Base-by-base conservation (phyloP, 2,113 vertebrate species). In the Oxyruncus cristatus region DNA sequence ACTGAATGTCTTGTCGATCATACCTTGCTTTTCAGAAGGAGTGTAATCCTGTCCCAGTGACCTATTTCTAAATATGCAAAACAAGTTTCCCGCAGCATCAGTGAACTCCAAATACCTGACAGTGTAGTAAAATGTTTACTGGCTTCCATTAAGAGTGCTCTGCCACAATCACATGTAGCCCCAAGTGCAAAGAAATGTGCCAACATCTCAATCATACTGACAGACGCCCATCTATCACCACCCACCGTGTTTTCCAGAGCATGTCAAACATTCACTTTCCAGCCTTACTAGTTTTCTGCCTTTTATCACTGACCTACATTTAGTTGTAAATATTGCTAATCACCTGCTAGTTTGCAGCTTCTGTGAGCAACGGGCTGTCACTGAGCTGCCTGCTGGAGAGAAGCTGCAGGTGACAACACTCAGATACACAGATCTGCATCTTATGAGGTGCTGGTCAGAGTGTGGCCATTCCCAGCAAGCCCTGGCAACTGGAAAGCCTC, bases 51-150 rank as follows among this genome's bases (percentile, higher is more conserved):
- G 92, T 85, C 93, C 96, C 90, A 95, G 86, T 95, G 80, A 95
- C 95, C 96, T 91, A 96, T 81, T 96, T 96, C 91, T 94, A 19
- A 65, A 86, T 75, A 94, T 65, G 86, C 61, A 96, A 81, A 96
- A 59, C 83, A 93, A 77, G 37, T 35, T 95, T 87, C 62, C 76
- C 1, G 12, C 58, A 85, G 85, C 83, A 84, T 56, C 52, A 41
- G 76, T 93, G 95, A 94, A 78, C 88, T 94, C 56, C 77, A 75
- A 73, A n/a, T 78, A 86, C 33, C 72, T 95, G 95, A 27, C 88
- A 96, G 82, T 1, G 5, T 72, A 90, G 83, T 86, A 49, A 86
- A 85, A 77, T 78, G 49, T 94, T 96, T 93, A 71, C 73, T 72
- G 85, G 17, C 41, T 86, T 95, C 89, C 88, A 92, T 88, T 75